Evolutionary conservation across 1,140 invertebrate genomes (phyloP), one percentile per base, ranked within the genome.

Genomic region (Sminthurides bifidus): DNA sequence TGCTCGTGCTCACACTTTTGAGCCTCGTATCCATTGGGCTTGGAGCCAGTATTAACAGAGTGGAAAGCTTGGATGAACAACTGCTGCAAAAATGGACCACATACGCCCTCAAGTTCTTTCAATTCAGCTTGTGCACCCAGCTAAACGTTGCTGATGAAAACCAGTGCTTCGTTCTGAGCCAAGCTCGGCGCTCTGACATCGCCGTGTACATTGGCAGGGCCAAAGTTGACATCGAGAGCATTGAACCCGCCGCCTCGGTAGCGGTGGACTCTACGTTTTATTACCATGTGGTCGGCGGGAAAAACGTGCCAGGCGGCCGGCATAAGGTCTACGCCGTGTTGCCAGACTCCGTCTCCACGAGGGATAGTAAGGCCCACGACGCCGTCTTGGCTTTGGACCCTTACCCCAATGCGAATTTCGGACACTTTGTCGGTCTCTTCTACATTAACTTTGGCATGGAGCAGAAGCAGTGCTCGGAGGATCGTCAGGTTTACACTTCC

Each of bases 341-440:
- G 15, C 74, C 74, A 0, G 75, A 76, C 52, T 71, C 70, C 26
- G 67, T 58, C 4, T 64, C 69, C 23, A 55, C 61, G 10, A 66
- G 68, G 50, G 54, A 52, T 6, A 58, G 66, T 4, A 68, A 67
- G 3, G 43, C 58, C 14, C 73, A 75, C 58, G 71, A 75, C 52
- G 70, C 68, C 12, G 67, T 76, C 45, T 27, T 78, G 1, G 73
- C 72, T 8, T 54, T 78, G 5, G 76, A 78, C 60, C 75, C 74
- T 0, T 74, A 71, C 56, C 75, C 76, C 0, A 48, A 57, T 5
- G 68, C 70, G 10, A 72, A 70, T 57, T 76, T 76, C 58, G 76
- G 76, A 14, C 76, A 78, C 65, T 68, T 75, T 21, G 66, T 77
- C 2, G 54, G 73, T 19, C 69, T 77, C 41, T 76, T 77, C 62